Base-by-base conservation (phyloP, 2,113 vertebrate species). In the Alouatta palliata region DNA sequence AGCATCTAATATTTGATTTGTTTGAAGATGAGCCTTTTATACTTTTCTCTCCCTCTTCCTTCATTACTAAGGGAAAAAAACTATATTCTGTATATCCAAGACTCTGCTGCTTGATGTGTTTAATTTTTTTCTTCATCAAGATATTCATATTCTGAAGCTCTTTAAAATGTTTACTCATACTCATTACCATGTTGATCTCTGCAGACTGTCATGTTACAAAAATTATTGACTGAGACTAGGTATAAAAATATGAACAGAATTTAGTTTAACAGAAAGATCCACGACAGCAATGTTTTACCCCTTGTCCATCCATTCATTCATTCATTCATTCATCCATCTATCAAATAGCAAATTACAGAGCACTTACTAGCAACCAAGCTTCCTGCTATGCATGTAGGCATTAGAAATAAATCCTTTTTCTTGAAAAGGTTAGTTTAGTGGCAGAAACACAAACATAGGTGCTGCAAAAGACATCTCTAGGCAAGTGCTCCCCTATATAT, bases 1-100 rank as follows among this genome's bases (percentile, higher is more conserved):
- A 93, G 73, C 20, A 30, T 88, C 80, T 95, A 71, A 40, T 77
- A 95, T 96, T 97, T 96, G 70, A 96, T 97, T 96, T 98, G 92
- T 88, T 87, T 75, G 52, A 94, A 90, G 91, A 83, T 56, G 87
- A 97, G 79, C 7, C 56, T 92, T 95, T 92, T 92, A 96, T 82
- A 40, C 25, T 93, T 93, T 77, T 6, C 14, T 91, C 16, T 82
- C 52, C 49, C 13, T 58, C 95, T 75, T 27, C 21, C 27, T 87
- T 75, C 27, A 30, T 43, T 80, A 66, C 37, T 96, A 95, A 94
- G 81, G 30, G 82, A 93, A 93, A 81, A 81, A 56, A 27, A 23
- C 20, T 85, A 16, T 35, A 82, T 47, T 5, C 40, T 83, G 19
- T n/a, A 23, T 21, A 86, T 45, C 32, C 27, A 90, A 37, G 37